phyloP scores from a whole-genome alignment of 2,888 invertebrate species.

The Netelia inedita region DNA sequence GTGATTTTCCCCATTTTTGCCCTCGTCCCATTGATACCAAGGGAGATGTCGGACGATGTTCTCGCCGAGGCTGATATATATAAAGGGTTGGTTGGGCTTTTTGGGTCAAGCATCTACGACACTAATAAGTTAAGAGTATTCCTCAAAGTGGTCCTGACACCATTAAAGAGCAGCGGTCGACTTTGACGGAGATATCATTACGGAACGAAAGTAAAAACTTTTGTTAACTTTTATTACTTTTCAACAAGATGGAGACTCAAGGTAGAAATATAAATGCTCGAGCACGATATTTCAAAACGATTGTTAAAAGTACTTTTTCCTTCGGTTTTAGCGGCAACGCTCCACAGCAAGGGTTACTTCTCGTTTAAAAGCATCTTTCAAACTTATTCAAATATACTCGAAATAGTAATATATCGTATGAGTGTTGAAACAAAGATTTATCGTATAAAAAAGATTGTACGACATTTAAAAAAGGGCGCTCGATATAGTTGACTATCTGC shows the following conservation, averaged over 20 bases:
- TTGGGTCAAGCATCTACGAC: constrained; percentile 78
- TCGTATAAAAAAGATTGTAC: not conserved
- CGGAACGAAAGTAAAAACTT: constrained; percentile 29
- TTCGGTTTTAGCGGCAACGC: no score
- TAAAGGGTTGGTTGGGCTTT: constrained; percentile 66
- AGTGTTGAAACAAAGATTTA: not conserved
- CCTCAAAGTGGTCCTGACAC: constrained; percentile 73
- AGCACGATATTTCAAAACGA: no score
- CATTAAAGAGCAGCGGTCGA: constrained; percentile 58
- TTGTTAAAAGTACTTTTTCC: no score
- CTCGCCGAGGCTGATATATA: not conserved
- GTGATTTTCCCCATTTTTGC: constrained; percentile 15
- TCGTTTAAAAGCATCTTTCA: no score
- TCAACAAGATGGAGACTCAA: not conserved
- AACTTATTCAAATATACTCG: not conserved
- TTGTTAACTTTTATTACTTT: constrained; percentile 4
- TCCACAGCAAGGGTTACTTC: no score
- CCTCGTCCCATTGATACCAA: constrained; percentile 56
- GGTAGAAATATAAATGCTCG: not conserved
- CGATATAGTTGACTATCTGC: not conserved
- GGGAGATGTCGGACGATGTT: constrained; percentile 16
- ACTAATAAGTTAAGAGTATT: constrained; percentile 78
- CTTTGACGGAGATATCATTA: constrained; percentile 1
- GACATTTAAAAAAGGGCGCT: not conserved
- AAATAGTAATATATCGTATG: not conserved